Percentiles rank a stretch among this genome's conserved stretches.
Conservation (phyloP, 37 sponge, comb jelly and placozoan genomes). For the Cliona cf. orientalis region DNA sequence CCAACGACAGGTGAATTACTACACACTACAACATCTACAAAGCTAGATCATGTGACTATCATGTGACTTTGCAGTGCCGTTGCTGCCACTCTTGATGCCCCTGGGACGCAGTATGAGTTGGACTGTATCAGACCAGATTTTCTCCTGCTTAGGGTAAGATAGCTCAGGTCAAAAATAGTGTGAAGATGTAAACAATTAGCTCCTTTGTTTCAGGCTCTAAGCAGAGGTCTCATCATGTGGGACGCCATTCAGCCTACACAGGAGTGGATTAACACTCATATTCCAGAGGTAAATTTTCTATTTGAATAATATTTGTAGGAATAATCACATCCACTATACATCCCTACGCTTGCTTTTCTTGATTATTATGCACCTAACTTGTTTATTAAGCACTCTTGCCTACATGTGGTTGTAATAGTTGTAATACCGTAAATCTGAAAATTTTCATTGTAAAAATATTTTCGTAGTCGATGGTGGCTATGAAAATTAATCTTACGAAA, state of each 20-base stretch:
- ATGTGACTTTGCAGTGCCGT: conserved; percentile 36
- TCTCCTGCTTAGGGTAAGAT: conserved; percentile 70
- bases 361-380: too few relatives aligned
- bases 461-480: too few relatives aligned
- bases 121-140: conserved; percentile 84
- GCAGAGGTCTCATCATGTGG: conserved; percentile 87
- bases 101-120: conserved; percentile 63
- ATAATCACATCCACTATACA: too few relatives aligned
- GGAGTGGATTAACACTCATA: conserved; percentile 78
- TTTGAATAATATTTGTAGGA: neutral
- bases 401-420: too few relatives aligned
- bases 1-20: conserved; percentile 56
- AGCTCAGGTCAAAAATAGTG: neutral
- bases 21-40: neutral
- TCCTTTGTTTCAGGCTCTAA: conserved; percentile 36
- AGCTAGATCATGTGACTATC: neutral
- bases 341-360: neutral
- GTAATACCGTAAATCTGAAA: too few relatives aligned
- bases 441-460: too few relatives aligned
- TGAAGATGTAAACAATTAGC: too few relatives aligned
- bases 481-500: too few relatives aligned
- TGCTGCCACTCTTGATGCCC: conserved; percentile 61
- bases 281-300: conserved; percentile 57
- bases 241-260: conserved; percentile 68
- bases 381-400: too few relatives aligned